phyloP scores from a whole-genome alignment of 2,888 invertebrate species.

The Tipula unca region DNA sequence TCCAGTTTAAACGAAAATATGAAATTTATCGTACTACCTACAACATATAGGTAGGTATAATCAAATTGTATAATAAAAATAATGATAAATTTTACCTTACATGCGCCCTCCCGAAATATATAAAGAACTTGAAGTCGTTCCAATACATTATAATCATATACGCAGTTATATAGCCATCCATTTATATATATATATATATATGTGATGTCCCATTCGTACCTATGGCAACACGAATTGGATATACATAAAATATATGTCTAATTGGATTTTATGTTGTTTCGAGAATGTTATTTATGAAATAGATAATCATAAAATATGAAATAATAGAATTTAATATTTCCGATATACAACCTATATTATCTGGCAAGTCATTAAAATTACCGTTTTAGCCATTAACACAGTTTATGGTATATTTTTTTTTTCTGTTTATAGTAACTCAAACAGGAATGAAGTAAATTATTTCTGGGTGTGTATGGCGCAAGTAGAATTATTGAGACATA shows the following conservation, averaged over 20 bases:
- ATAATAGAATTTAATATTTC: background rate
- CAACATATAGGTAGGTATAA: background rate
- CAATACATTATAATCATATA: background rate
- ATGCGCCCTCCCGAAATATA: background rate
- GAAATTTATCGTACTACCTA: background rate
- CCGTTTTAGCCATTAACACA: background rate
- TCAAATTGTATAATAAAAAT: background rate
- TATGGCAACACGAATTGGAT: background rate
- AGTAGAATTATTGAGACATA: background rate
- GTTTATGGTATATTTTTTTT: background rate
- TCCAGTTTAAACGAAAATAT: background rate
- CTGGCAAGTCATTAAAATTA: background rate
- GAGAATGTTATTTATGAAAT: background rate
- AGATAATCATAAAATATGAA: background rate
- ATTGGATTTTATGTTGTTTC: background rate
- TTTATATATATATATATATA: background rate
- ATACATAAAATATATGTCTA: background rate
- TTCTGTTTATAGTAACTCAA: background rate
- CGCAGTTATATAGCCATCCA: background rate
- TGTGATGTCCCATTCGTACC: background rate
- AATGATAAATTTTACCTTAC: background rate
- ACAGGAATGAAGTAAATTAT: background rate
- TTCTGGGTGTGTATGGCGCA: background rate
- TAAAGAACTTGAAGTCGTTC: background rate
- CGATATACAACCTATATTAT: background rate